Conservation (phyloP, 1,140 invertebrate species). For the Ceratoteleas bidentatus region DNA sequence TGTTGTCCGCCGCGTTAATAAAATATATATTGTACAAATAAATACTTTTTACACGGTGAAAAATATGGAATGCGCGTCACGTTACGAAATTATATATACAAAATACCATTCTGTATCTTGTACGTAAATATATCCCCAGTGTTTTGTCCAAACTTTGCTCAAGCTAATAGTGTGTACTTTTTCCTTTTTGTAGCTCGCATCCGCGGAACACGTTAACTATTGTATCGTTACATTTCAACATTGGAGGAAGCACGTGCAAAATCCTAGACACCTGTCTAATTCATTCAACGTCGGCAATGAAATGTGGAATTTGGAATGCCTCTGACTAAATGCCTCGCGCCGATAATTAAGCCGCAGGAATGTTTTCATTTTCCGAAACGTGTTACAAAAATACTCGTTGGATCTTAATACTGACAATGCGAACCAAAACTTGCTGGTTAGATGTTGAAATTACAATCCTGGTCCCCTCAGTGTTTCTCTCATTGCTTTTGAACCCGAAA, state of each 20-base stretch:
- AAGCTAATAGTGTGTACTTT: conserved; percentile 26
- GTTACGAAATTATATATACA: conserved; percentile 53
- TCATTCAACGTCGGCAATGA: not conserved
- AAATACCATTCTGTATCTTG: conserved; percentile 55
- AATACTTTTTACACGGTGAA: conserved; percentile 59
- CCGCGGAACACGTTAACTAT: conserved; percentile 18
- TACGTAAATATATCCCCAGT: conserved; percentile 46
- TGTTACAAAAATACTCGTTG: conserved; percentile 31
- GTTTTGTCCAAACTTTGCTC: conserved; percentile 37
- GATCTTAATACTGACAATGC: conserved; percentile 39
- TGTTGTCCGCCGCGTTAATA: conserved; percentile 41
- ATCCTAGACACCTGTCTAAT: conserved; percentile 7
- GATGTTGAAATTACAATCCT: conserved; percentile 22
- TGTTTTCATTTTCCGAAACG: conserved; percentile 21
- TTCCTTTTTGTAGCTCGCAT: conserved; percentile 12
- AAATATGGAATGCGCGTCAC: conserved; percentile 60
- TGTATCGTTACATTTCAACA: conserved; percentile 26
- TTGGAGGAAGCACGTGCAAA: conserved; percentile 42
- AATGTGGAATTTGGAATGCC: conserved; percentile 8
- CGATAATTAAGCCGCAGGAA: conserved; percentile 23
- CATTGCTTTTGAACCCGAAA: no score
- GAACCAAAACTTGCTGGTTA: not conserved
- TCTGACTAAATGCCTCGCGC: not conserved
- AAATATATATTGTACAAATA: conserved; percentile 64
- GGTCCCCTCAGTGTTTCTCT: conserved; percentile 29